phyloP scores from a whole-genome alignment of 2,888 invertebrate genomes.

The Schizaphis graminum region DNA sequence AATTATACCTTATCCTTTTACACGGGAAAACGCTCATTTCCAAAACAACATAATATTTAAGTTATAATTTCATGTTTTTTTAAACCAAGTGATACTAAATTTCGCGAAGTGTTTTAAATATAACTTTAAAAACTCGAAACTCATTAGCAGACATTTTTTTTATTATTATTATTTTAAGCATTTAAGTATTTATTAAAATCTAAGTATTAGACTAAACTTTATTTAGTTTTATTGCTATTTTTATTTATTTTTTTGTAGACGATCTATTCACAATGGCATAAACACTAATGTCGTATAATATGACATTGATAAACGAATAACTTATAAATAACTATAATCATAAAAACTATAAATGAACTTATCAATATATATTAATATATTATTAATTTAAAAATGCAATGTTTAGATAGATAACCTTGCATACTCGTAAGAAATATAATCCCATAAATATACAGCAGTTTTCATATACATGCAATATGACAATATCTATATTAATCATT shows the following conservation, averaged over 20 bases:
- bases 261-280: background rate
- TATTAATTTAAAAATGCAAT: background rate
- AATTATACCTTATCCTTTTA: background rate
- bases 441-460: background rate
- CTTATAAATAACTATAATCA: background rate
- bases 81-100: background rate
- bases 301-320: background rate
- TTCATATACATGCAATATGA: background rate
- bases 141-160: background rate
- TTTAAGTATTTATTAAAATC: background rate
- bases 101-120: background rate
- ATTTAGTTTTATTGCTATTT: background rate
- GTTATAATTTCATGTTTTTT: background rate
- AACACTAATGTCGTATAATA: background rate
- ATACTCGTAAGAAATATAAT: background rate
- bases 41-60: background rate
- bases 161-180: background rate
- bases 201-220: background rate
- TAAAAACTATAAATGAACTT: background rate
- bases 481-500: background rate
- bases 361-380: background rate
- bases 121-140: background rate
- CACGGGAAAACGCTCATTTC: background rate
- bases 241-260: background rate
- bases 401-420: background rate